A percentile compares a stretch with the other conserved stretches of the same genome.
These are phyloP conservation scores for Nothocercus nigrocapillus DNA, from an alignment of 2,113 vertebrate genomes.

Conservation along the genomic window DNA sequence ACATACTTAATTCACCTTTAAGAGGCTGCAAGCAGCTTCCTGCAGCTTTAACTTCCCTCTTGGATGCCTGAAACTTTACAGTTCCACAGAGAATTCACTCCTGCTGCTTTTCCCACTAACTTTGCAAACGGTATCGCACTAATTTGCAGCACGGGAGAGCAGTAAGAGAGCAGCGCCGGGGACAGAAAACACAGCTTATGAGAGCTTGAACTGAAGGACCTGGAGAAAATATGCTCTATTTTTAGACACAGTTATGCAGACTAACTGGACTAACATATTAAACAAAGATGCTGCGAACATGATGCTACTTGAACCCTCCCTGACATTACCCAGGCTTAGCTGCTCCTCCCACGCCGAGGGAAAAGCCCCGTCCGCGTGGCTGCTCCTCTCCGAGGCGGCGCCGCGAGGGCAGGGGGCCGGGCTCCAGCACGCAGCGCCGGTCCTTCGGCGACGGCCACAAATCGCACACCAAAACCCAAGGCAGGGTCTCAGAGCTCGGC, in stretches of 20 bases:
- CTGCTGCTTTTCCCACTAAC: conserved; percentile 3
- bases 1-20: neutral
- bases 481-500: neutral
- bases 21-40: conserved; percentile 19
- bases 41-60: conserved; percentile 40
- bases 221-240: conserved; percentile 44
- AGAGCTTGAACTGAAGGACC: conserved; percentile 48
- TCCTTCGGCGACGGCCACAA: neutral
- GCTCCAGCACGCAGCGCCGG: neutral
- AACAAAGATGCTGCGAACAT: conserved; percentile 56
- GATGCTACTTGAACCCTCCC: conserved; percentile 57
- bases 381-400: neutral
- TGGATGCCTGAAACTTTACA: neutral
- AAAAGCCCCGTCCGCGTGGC: neutral
- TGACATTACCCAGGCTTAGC: conserved; percentile 1
- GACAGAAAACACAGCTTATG: neutral
- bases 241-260: conserved; percentile 58
- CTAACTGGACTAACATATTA: conserved; percentile 56
- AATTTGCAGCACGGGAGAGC: conserved; percentile 9
- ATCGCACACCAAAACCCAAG: fast-evolving
- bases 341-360: neutral
- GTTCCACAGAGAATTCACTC: neutral
- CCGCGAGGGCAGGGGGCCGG: neutral
- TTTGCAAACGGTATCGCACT: neutral
- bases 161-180: neutral